Evolutionary conservation across 30 jellyfish, hydroid and myxozoan genomes (phyloP).

Genomic region (Aurelia sp.): DNA sequence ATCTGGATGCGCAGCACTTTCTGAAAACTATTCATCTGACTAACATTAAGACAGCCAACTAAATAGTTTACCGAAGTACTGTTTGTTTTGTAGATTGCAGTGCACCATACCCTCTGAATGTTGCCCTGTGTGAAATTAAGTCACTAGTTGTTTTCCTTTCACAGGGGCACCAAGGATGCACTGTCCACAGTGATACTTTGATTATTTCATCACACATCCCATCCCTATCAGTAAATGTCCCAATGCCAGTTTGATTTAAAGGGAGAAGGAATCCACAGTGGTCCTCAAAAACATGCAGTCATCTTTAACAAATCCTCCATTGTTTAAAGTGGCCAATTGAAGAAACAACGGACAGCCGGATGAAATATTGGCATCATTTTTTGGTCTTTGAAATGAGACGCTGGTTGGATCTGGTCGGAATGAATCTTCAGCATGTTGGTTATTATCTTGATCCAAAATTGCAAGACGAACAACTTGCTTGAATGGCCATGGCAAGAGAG

Average conservation of each 20-base stretch:
- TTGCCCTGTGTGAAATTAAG: no score
- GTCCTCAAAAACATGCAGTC: slow-evolving; percentile 50
- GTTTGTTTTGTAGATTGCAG: no score
- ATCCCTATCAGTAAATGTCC: no score
- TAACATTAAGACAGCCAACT: no score
- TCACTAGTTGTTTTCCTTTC: no score
- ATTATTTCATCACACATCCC: no score
- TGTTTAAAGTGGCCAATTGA: slow-evolving; percentile 4
- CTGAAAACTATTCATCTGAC: no score
- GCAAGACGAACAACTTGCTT: slow-evolving; percentile 53
- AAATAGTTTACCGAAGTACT: no score
- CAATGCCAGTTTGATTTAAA: neutral
- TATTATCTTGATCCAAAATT: slow-evolving; percentile 45
- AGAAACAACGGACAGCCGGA: slow-evolving; percentile 88
- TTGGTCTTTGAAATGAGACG: slow-evolving; percentile 81
- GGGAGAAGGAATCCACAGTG: slow-evolving; percentile 27
- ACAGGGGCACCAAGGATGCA: no score
- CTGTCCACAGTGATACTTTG: no score
- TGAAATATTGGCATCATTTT: slow-evolving; percentile 73
- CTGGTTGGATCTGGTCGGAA: slow-evolving; percentile 83
- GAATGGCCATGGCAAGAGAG: slow-evolving; percentile 93
- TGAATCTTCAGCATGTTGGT: slow-evolving; percentile 54
- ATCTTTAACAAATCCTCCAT: slow-evolving; percentile 13
- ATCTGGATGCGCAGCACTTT: no score
- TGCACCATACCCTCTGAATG: no score